Conservation (phyloP, 2,113 vertebrate genomes). For the Indicator maculatus region DNA sequence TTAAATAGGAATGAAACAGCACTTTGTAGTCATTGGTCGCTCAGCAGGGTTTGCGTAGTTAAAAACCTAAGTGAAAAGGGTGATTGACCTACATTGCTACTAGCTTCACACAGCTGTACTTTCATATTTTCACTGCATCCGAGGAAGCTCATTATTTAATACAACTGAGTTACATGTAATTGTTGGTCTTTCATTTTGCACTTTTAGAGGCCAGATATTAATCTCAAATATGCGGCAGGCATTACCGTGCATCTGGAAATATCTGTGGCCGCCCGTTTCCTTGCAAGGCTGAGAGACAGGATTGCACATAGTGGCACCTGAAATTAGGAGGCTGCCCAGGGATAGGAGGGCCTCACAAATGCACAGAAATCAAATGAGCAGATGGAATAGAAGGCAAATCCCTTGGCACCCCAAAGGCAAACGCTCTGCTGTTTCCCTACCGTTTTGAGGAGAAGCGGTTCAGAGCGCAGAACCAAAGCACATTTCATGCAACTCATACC, state of each 20-base stretch:
- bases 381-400: slow-evolving; percentile 38
- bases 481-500: slow-evolving; percentile 36
- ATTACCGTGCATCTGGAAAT: slow-evolving; percentile 2
- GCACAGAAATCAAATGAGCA: slow-evolving; percentile 38
- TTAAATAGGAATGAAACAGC: slow-evolving; percentile 76
- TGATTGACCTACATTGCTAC: slow-evolving; percentile 77
- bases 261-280: background rate
- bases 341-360: slow-evolving; percentile 21
- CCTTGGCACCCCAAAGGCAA: slow-evolving; percentile 35
- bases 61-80: slow-evolving; percentile 77
- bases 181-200: slow-evolving; percentile 59
- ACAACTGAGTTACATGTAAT: slow-evolving; percentile 69
- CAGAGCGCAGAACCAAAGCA: background rate
- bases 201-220: slow-evolving; percentile 57
- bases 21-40: slow-evolving; percentile 77
- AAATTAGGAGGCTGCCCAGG: slow-evolving; percentile 14
- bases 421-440: background rate
- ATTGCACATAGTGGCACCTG: background rate
- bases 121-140: slow-evolving; percentile 65
- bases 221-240: background rate
- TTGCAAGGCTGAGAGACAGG: background rate
- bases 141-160: slow-evolving; percentile 77
- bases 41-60: slow-evolving; percentile 75
- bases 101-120: slow-evolving; percentile 74
- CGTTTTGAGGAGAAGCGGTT: slow-evolving; percentile 26